phyloP scores from a whole-genome alignment of 1,140 invertebrate genomes.

The Leptinotarsa lineolata region DNA sequence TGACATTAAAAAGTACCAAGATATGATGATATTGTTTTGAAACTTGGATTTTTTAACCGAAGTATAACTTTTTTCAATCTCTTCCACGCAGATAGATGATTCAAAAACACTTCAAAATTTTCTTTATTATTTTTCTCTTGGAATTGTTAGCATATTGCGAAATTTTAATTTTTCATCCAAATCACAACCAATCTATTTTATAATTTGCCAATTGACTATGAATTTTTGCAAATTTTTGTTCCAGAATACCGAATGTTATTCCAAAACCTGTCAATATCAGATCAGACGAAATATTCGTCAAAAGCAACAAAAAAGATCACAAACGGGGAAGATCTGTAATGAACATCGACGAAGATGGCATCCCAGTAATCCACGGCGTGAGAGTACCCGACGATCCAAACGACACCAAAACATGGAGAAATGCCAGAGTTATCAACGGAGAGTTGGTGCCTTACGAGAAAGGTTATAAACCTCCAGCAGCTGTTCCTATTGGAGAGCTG shows the following conservation, averaged over 20 bases:
- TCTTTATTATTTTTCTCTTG: too few species aligned
- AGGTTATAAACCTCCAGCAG: slow-evolving; percentile 67
- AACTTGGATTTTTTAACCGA: too few species aligned
- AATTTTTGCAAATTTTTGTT: slow-evolving; percentile 28
- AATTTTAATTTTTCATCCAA: too few species aligned
- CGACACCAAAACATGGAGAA: slow-evolving; percentile 80
- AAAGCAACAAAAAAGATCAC: slow-evolving; percentile 59
- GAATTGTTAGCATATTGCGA: too few species aligned
- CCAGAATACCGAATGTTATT: slow-evolving; percentile 59
- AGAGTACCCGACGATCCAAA: slow-evolving; percentile 81
- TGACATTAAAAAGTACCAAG: too few species aligned
- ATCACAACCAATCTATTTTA: too few species aligned
- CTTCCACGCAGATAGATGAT: too few species aligned
- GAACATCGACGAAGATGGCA: slow-evolving; percentile 69
- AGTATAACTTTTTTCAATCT: too few species aligned
- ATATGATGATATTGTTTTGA: too few species aligned
- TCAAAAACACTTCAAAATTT: too few species aligned
- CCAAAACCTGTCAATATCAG: slow-evolving; percentile 70
- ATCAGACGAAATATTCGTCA: slow-evolving; percentile 65
- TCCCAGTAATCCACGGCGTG: slow-evolving; percentile 78
- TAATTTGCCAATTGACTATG: too few species aligned
- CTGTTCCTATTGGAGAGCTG: slow-evolving; percentile 60
- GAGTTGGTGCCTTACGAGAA: slow-evolving; percentile 72
- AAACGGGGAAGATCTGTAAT: slow-evolving; percentile 60
- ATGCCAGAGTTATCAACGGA: slow-evolving; percentile 83